Evolutionary conservation across 2,113 vertebrate genomes (phyloP).

Genomic region (Mesembrinibis cayennensis): DNA sequence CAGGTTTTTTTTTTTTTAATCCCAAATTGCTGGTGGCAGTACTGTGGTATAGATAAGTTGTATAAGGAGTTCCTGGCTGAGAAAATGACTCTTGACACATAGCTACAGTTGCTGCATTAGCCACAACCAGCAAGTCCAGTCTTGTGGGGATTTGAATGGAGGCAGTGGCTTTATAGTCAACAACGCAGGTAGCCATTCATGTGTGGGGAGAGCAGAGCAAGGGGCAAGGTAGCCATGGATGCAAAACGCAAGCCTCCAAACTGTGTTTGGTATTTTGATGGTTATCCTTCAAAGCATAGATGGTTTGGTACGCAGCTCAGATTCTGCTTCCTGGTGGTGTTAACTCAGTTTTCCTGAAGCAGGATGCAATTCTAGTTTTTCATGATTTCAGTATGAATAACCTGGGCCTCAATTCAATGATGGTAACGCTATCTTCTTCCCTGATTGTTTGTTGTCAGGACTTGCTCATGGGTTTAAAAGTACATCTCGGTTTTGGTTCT

Average conservation of each 20-base stretch:
- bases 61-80: neutral
- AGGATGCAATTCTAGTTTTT: neutral
- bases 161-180: neutral
- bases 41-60: neutral
- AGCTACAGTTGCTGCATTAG: neutral
- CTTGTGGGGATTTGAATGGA: neutral
- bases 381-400: neutral
- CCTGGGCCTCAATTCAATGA: neutral
- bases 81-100: neutral
- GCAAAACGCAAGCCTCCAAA: neutral
- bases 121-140: neutral
- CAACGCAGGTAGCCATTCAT: rapidly evolving
- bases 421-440: neutral
- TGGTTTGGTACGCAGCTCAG: neutral
- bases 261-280: neutral
- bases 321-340: neutral
- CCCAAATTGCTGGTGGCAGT: neutral
- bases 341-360: neutral
- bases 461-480: neutral
- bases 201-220: neutral
- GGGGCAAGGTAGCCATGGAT: neutral
- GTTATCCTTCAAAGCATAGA: neutral
- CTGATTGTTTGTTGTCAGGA: neutral
- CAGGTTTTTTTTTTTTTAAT: neutral
- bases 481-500: neutral